Evolutionary conservation across 2,888 invertebrate species (phyloP).

Genomic region (Caenorhabditis auriculariae): DNA sequence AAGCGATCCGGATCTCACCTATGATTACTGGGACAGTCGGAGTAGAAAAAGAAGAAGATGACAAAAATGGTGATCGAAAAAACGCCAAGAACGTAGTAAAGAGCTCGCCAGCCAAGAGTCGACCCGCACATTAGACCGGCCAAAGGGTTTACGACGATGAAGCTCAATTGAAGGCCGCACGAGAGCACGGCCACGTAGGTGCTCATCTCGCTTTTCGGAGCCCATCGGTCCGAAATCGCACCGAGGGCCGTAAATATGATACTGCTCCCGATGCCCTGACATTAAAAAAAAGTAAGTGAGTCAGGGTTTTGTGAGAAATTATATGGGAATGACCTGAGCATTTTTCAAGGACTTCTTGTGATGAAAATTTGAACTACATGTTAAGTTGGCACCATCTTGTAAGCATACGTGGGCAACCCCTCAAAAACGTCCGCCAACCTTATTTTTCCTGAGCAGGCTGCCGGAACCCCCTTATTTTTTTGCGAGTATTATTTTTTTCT

Average conservation of each 20-base stretch:
- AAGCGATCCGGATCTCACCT: conserved; percentile 7
- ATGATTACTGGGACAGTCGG: conserved; percentile 18
- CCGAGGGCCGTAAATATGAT: conserved; percentile 35
- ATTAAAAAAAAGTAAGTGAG: not conserved
- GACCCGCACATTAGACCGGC: conserved; percentile 31
- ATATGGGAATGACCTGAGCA: not conserved
- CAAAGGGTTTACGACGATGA: conserved; percentile 28
- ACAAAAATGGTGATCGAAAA: conserved; percentile 8
- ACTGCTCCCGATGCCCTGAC: conserved; percentile 28
- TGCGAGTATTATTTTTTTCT: no score
- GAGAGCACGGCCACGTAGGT: conserved; percentile 37
- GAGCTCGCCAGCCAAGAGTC: conserved; percentile 21
- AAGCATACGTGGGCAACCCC: no score
- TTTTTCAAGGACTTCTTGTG: no score
- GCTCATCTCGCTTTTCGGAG: conserved; percentile 22
- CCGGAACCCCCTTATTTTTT: no score
- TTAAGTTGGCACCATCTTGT: no score
- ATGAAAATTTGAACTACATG: no score
- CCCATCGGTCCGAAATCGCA: conserved; percentile 31
- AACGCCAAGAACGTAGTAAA: conserved; percentile 26
- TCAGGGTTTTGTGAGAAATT: not conserved
- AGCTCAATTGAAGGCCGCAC: conserved; percentile 24
- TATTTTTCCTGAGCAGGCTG: no score
- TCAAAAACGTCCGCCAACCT: no score
- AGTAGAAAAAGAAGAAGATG: conserved; percentile 17